Evolutionary conservation across 1,140 invertebrate species (phyloP), one percentile per base, ranked within the genome.

Genomic region (Euura saliciscinereae): DNA sequence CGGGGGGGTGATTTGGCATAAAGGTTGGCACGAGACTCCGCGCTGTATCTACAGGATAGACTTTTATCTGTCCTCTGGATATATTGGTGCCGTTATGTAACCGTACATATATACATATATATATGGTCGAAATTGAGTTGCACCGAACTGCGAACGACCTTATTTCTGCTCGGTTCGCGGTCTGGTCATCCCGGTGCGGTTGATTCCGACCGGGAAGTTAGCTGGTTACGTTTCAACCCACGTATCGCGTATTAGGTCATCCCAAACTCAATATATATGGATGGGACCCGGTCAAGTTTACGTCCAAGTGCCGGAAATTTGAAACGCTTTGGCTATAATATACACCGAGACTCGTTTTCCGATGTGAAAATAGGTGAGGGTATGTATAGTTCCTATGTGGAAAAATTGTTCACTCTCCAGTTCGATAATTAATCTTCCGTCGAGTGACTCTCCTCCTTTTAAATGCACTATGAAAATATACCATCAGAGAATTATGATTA

Each of bases 91-190:
- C 75, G 74, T 78, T 77, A 80, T 76, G 78, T 78, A 80, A 81
- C 79, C 78, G 78, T 59, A n/a, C 13, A n/a, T 59, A 59, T 8
- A 11, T 59, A 59, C 51, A n/a, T 11, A 6, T 8, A 59, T 59
- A 59, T 8, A 59, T 80, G 75, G 75, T 68, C 76, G 75, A 79
- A 80, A 81, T 80, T 80, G 80, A 80, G 79, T 81, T 80, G 74
- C 79, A 80, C 78, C 73, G 79, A 80, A 80, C 79, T 78, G 78
- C 77, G 79, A 81, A 81, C 77, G 78, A 79, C 79, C 78, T 79
- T 79, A 79, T 81, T 81, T 76, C 76, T 69, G 65, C 68, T 73
- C 68, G 73, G 72, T 43, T 45, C 51, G 45, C 13, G 13, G 43
- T 45, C 43, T 69, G 43, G 13, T 59, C 69, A 70, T 45, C 43